Conservation (phyloP, 2,888 invertebrate genomes). For the Leucophenga montana region DNA sequence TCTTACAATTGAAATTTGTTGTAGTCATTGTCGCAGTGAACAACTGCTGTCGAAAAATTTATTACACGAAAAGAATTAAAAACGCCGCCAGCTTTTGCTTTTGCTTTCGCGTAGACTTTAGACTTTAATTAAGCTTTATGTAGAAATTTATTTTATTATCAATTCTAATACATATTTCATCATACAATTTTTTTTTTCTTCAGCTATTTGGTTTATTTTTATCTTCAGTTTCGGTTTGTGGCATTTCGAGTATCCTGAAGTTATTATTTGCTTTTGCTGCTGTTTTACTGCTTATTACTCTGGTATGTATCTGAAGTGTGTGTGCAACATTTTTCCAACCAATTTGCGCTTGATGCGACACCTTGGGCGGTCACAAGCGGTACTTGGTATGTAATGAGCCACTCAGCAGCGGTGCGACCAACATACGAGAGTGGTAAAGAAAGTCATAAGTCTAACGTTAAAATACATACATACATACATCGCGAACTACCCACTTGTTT, state of each 20-base stretch:
- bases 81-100: conserved; percentile 51
- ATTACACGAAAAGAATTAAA: conserved; percentile 45
- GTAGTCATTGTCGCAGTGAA: too few species aligned
- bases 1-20: too few species aligned
- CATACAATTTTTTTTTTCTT: neutral
- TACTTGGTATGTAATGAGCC: conserved; percentile 53
- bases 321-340: conserved; percentile 49
- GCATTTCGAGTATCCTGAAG: neutral
- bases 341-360: conserved; percentile 46
- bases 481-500: too few species aligned
- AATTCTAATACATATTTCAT: neutral
- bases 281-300: neutral
- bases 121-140: conserved; percentile 63
- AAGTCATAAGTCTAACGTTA: too few species aligned
- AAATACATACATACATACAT: too few species aligned
- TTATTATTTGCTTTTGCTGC: neutral
- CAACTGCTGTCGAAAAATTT: neutral
- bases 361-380: conserved; percentile 46
- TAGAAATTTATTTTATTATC: conserved; percentile 37
- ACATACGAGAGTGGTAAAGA: too few species aligned
- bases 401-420: conserved; percentile 38
- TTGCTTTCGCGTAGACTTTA: conserved; percentile 34
- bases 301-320: neutral
- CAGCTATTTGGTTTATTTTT: neutral
- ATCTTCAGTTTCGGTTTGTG: neutral